Conservation (phyloP, 2,888 invertebrate genomes). For the Callinectes sapidus region DNA sequence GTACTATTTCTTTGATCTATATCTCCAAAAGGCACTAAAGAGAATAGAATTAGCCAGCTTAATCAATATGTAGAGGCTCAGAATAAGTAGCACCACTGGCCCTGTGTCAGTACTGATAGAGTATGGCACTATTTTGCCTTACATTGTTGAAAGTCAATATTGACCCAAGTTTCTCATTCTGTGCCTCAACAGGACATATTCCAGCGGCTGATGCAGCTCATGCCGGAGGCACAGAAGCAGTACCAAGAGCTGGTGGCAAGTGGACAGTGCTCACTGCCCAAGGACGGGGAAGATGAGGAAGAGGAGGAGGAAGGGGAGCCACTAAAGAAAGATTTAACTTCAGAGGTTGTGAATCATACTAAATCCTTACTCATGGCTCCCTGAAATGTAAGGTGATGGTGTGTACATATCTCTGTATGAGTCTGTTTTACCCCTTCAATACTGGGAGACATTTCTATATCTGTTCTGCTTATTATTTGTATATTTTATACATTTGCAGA, state of each 20-base stretch:
- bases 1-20: too few relatives aligned
- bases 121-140: too few relatives aligned
- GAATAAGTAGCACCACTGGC: too few relatives aligned
- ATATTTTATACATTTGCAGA: too few relatives aligned
- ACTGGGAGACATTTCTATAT: too few relatives aligned
- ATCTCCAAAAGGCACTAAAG: too few relatives aligned
- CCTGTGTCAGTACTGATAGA: too few relatives aligned
- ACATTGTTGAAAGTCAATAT: background rate
- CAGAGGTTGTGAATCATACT: background rate
- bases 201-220: constrained; percentile 44
- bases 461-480: too few relatives aligned
- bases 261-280: constrained; percentile 41
- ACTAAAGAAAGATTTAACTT: background rate
- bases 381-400: background rate
- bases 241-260: constrained; percentile 47
- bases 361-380: background rate
- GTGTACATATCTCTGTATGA: background rate
- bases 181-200: constrained; percentile 33
- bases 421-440: too few relatives aligned
- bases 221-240: constrained; percentile 48
- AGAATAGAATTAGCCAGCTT: too few relatives aligned
- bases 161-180: background rate
- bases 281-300: constrained; percentile 34
- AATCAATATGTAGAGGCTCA: too few relatives aligned
- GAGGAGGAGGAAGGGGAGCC: background rate